Evolutionary conservation across 2,113 vertebrate genomes (phyloP).

Genomic region (Tyto alba): DNA sequence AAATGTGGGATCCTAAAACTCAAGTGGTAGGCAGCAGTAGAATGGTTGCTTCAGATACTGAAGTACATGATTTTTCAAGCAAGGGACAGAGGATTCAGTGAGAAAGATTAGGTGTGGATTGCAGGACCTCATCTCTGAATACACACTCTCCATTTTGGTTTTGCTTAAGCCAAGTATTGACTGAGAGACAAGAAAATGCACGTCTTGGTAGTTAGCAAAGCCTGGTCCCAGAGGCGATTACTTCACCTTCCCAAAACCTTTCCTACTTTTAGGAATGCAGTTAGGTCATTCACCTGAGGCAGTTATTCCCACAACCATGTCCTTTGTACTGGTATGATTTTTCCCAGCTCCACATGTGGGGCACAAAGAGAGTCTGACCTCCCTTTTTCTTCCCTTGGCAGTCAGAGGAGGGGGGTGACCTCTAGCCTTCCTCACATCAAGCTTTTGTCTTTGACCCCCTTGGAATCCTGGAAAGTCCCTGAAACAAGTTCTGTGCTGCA

Average conservation of each 20-base stretch:
- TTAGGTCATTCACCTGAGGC: background rate
- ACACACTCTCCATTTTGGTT: background rate
- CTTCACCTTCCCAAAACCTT: background rate
- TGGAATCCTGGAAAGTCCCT: background rate
- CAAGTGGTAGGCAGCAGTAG: background rate
- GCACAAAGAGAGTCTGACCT: background rate
- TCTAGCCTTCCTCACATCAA: background rate
- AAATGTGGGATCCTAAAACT: background rate
- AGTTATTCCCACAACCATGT: background rate
- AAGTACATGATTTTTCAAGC: background rate
- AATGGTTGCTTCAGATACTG: background rate
- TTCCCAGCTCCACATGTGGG: background rate
- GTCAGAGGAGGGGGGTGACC: background rate
- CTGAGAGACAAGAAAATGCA: background rate
- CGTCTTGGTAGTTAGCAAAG: background rate
- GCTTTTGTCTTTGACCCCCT: background rate
- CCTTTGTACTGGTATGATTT: background rate
- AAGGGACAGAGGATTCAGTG: background rate
- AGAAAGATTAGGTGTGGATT: background rate
- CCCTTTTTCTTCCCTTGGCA: background rate
- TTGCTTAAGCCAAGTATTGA: background rate
- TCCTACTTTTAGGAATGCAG: background rate
- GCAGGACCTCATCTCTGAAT: background rate
- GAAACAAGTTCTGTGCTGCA: background rate
- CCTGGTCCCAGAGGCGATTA: background rate